Conservation (phyloP, 2,113 vertebrate genomes). For the Rhabdornis inornatus region DNA sequence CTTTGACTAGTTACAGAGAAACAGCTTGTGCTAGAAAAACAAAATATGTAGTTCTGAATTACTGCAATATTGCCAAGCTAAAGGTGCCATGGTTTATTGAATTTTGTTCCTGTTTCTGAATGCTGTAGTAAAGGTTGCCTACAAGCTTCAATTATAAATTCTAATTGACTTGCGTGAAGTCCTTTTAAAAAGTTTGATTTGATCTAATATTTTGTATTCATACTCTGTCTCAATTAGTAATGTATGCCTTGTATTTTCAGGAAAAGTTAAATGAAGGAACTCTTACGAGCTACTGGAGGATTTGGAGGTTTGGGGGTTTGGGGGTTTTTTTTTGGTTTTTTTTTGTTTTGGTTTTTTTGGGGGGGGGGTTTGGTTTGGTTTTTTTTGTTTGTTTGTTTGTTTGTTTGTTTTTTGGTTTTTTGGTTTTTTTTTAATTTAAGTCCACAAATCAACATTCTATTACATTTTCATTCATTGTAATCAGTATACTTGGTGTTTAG, state of each 20-base stretch:
- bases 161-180: not conserved
- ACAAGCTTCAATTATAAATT: not conserved
- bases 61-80: not conserved
- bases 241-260: not conserved
- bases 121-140: not conserved
- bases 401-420: not conserved
- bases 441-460: not conserved
- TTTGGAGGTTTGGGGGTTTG: not conserved
- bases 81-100: not conserved
- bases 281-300: not conserved
- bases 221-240: not conserved
- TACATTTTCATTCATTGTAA: not conserved
- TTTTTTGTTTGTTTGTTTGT: not conserved
- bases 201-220: not conserved
- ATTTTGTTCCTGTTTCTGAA: not conserved
- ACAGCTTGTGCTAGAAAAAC: slow-evolving; percentile 11
- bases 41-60: not conserved
- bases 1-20: slow-evolving; percentile 18
- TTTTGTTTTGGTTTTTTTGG: too few species aligned
- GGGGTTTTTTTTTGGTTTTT: too few species aligned
- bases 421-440: not conserved
- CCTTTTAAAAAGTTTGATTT: not conserved
- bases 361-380: not conserved
- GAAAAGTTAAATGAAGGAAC: not conserved
- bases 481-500: not conserved